A percentile compares a stretch with the other conserved stretches of the same genome.
phyloP scores from a whole-genome alignment of 2,888 invertebrate species.

The Eupithecia insigniata region DNA sequence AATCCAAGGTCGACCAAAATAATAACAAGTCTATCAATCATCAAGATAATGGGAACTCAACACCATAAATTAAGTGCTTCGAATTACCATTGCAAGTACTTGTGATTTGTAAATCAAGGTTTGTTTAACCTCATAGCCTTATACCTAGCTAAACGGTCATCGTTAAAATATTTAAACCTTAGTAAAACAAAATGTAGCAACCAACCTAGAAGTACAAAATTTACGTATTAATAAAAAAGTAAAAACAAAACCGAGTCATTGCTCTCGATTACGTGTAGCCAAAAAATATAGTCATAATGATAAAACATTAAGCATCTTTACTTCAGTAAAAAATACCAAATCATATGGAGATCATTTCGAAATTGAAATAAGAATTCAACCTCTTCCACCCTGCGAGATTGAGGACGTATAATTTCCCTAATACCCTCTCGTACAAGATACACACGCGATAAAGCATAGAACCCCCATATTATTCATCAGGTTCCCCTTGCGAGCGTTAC shows the following conservation, averaged over 20 bases:
- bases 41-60: slow-evolving; percentile 24
- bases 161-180: not conserved
- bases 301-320: no score
- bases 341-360: not conserved
- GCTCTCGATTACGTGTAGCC: no score
- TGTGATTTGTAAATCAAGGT: slow-evolving; percentile 4
- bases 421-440: slow-evolving; percentile 37
- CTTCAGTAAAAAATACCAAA: not conserved
- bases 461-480: slow-evolving; percentile 39
- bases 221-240: no score
- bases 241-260: no score
- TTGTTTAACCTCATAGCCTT: not conserved
- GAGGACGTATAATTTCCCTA: slow-evolving; percentile 25
- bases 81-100: not conserved
- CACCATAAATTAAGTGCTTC: slow-evolving; percentile 3
- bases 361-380: slow-evolving; percentile 9
- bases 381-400: slow-evolving; percentile 13
- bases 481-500: slow-evolving; percentile 49
- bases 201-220: no score
- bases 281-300: no score
- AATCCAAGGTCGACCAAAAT: slow-evolving; percentile 19
- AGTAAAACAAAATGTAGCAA: no score
- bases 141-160: not conserved
- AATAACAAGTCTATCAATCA: slow-evolving; percentile 31
- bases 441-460: slow-evolving; percentile 34